Percentiles rank a stretch among this genome's conserved stretches.
phyloP scores from a whole-genome alignment of 2,888 invertebrate genomes.

The Elmis aenea region DNA sequence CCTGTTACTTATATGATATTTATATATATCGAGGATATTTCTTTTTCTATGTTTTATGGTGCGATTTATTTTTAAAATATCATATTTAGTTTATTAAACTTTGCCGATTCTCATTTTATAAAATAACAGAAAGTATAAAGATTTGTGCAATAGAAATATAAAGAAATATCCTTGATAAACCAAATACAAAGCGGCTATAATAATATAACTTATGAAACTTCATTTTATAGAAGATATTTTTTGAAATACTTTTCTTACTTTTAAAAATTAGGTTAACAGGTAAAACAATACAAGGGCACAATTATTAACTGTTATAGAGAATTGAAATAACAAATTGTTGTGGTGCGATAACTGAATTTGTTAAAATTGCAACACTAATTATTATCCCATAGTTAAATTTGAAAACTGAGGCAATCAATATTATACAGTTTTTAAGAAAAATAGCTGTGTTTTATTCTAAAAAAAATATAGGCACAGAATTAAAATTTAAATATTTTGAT shows the following conservation, averaged over 20 bases:
- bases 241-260: constrained; percentile 19
- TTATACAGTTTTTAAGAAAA: constrained; percentile 41
- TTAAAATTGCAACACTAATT: constrained; percentile 35
- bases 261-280: constrained; percentile 20
- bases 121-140: no score
- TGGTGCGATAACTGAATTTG: constrained; percentile 39
- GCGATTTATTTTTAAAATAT: no score
- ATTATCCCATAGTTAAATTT: constrained; percentile 28
- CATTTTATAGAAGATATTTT: constrained; percentile 27
- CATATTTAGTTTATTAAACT: no score
- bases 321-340: constrained; percentile 39
- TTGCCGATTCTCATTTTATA: no score
- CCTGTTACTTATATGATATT: no score
- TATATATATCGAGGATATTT: no score
- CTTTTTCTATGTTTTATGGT: no score
- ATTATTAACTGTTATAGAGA: constrained; percentile 42
- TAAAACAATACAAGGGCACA: constrained; percentile 46
- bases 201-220: no score
- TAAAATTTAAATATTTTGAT: constrained; percentile 43
- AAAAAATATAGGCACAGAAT: constrained; percentile 39
- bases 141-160: no score
- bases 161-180: no score
- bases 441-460: constrained; percentile 47
- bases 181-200: no score
- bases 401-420: constrained; percentile 43